These are phyloP conservation scores for Colinus virginianus DNA, from an alignment of 2,113 vertebrate genomes.

Conservation along the genomic window DNA sequence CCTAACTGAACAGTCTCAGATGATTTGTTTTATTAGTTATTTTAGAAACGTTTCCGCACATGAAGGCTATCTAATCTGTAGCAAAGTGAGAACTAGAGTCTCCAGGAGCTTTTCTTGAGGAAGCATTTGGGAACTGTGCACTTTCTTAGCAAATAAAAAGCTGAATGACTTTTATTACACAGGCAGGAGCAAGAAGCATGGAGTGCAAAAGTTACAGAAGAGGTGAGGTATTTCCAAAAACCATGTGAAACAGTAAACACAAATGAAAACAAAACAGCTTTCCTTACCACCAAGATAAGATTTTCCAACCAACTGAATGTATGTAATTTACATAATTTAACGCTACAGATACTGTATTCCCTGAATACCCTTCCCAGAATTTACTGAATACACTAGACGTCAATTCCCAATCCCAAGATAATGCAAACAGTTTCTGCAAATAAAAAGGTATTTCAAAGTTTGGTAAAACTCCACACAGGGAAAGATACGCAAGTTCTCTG, in stretches of 20 bases:
- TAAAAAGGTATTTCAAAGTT: background rate
- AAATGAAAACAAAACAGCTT: background rate
- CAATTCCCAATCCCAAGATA: background rate
- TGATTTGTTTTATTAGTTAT: conserved; percentile 5
- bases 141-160: background rate
- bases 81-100: background rate
- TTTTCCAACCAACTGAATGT: background rate
- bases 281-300: background rate
- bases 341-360: background rate
- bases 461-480: background rate
- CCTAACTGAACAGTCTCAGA: background rate
- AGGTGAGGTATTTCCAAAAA: background rate
- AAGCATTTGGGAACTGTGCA: background rate
- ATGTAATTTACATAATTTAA: background rate
- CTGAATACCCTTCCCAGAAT: background rate
- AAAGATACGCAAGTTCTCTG: background rate
- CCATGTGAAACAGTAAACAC: background rate
- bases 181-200: background rate
- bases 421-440: background rate
- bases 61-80: background rate
- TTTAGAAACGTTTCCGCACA: background rate
- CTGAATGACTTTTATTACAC: background rate
- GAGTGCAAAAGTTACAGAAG: background rate
- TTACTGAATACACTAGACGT: background rate
- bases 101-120: background rate